Base-by-base conservation (phyloP, 2,113 vertebrate genomes). In the Nycticebus coucang region DNA sequence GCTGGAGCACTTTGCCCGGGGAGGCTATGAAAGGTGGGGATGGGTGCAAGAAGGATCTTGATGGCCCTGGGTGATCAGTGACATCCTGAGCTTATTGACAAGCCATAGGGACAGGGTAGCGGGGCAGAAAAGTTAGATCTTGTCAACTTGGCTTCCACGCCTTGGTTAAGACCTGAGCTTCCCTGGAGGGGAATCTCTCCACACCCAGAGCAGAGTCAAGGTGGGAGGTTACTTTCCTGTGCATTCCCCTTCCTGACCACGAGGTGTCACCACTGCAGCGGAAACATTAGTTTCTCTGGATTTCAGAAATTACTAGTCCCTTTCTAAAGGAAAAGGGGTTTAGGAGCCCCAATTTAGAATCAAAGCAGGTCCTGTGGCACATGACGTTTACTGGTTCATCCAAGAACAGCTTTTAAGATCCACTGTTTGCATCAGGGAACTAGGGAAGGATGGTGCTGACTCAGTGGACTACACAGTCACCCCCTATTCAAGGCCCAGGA, bases 111-210 rank as follows among this genome's bases (percentile, higher is more conserved):
- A 26, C 2, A 19, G 57, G 26, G 35, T 11, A 53, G 4, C 9
- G 9, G 8, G 6, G 2, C 22, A 84, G 78, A 35, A 71, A 88
- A 35, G 60, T n/a, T 22, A 68, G 62, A 7, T 15, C 18, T 33
- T 14, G 37, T 41, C 5, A 3, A 1, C 13, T n/a, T 9, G 50
- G 37, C 6, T 0, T 28, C 1, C 3, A 14, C 11, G 72, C 30
- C 33, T 69, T 62, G 41, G 13, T 30, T 30, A 66, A 33, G 83
- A 28, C 50, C 28, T 15, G 88, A 69, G 50, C 18, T 60, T 45
- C 14, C 30, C n/a, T 17, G 30, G 45, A 50, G 28, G 12, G 33
- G 64, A 68, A 13, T n/a, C 35, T 75, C 22, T 21, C 59, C 24
- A 13, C 30, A 9, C 17, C 50, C 11, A 14, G 55, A 7, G n/a